Evolutionary conservation across 1,140 invertebrate genomes (phyloP).

Genomic region (Drosophila takahashii): DNA sequence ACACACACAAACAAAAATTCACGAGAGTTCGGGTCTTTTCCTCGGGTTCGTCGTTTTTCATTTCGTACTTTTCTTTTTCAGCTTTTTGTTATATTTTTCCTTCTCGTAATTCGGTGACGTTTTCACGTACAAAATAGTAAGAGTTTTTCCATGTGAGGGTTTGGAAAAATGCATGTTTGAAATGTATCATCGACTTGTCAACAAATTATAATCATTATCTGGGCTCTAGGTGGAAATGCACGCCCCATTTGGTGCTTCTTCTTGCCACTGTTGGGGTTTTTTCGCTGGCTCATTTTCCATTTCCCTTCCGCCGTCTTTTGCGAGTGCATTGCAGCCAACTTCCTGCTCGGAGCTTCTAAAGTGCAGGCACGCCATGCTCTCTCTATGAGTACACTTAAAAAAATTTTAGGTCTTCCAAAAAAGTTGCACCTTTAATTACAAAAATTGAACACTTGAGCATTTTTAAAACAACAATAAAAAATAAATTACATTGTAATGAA

Average conservation of each 20-base stretch:
- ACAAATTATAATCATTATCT: slow-evolving; percentile 47
- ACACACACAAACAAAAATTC: slow-evolving; percentile 28
- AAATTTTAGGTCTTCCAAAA: not conserved
- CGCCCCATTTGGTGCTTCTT: slow-evolving; percentile 29
- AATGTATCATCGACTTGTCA: slow-evolving; percentile 29
- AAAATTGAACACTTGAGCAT: no score
- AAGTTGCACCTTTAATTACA: no score
- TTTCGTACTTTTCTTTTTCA: slow-evolving; percentile 46
- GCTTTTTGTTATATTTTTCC: slow-evolving; percentile 1
- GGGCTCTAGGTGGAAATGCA: slow-evolving; percentile 27
- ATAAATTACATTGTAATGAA: no score
- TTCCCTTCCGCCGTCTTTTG: slow-evolving; percentile 21
- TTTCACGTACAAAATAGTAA: slow-evolving; percentile 19
- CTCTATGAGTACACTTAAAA: slow-evolving; percentile 14
- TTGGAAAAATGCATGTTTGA: slow-evolving; percentile 21
- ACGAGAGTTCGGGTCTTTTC: slow-evolving; percentile 22
- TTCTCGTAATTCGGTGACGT: slow-evolving; percentile 19
- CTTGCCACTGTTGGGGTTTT: slow-evolving; percentile 7
- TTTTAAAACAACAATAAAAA: no score
- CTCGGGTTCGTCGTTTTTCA: slow-evolving; percentile 49
- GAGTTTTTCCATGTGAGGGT: slow-evolving; percentile 24
- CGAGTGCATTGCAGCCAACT: slow-evolving; percentile 62
- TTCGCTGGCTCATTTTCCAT: slow-evolving; percentile 16
- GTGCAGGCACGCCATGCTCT: slow-evolving; percentile 46
- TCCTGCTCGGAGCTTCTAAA: slow-evolving; percentile 56